Conservation (phyloP, 2,113 vertebrate species). For the Pluvianellus socialis region DNA sequence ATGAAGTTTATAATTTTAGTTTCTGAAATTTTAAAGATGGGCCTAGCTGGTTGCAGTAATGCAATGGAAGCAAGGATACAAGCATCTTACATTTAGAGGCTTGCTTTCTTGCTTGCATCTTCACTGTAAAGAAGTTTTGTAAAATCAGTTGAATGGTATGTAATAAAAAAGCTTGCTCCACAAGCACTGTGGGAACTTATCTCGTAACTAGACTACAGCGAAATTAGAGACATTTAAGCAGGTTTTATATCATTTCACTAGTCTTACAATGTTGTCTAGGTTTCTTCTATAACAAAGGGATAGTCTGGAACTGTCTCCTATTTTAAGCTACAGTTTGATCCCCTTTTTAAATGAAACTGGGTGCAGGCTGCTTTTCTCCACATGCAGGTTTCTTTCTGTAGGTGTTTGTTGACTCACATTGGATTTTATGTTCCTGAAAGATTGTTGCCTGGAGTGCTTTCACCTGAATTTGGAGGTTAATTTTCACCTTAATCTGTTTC, state of each 20-base stretch:
- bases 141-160: not conserved
- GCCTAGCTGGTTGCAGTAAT: not conserved
- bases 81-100: not conserved
- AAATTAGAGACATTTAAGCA: not conserved
- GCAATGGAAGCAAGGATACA: not conserved
- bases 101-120: not conserved
- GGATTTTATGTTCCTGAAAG: not conserved
- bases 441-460: not conserved
- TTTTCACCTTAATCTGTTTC: not conserved
- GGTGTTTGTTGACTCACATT: not conserved
- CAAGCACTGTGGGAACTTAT: not conserved
- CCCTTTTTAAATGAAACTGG: not conserved
- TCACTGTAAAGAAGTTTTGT: not conserved
- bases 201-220: not conserved
- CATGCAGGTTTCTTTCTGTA: not conserved
- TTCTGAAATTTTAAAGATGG: not conserved
- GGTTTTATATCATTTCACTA: not conserved
- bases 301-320: not conserved
- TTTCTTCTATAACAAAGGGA: not conserved
- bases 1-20: not conserved
- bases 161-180: not conserved
- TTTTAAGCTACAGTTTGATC: not conserved
- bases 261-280: not conserved
- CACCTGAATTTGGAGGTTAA: not conserved
- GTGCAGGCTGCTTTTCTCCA: not conserved